Conservation (phyloP, 2,113 vertebrate genomes). For the Mesoclemmys tuberculata region DNA sequence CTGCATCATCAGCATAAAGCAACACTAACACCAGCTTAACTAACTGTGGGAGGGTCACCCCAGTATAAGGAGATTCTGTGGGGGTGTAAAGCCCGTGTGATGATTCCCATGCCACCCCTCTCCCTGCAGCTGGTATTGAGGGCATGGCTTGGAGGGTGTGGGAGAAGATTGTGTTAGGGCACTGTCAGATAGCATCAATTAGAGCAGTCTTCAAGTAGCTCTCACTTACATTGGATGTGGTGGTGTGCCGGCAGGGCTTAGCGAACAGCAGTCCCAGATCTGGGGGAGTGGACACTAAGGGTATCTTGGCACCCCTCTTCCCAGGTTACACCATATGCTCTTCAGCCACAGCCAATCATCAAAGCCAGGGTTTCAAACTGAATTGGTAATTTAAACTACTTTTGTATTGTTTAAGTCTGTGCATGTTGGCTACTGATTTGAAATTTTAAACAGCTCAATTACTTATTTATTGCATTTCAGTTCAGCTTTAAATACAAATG, state of each 20-base stretch:
- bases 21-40: background rate
- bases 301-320: background rate
- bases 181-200: background rate
- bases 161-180: background rate
- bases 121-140: background rate
- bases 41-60: background rate
- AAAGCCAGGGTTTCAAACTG: background rate
- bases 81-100: background rate
- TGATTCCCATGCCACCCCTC: background rate
- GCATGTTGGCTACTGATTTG: background rate
- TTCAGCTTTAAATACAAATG: background rate
- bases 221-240: background rate
- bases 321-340: background rate
- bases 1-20: background rate
- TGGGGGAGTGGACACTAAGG: background rate
- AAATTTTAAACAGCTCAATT: background rate
- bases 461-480: background rate
- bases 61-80: accelerated
- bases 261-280: background rate
- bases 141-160: background rate
- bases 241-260: accelerated
- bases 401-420: background rate
- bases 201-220: background rate
- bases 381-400: background rate
- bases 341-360: background rate